Evolutionary conservation across 2,797 vertebrate species (phyloP).

Genomic region (Hoplostethus atlanticus): DNA sequence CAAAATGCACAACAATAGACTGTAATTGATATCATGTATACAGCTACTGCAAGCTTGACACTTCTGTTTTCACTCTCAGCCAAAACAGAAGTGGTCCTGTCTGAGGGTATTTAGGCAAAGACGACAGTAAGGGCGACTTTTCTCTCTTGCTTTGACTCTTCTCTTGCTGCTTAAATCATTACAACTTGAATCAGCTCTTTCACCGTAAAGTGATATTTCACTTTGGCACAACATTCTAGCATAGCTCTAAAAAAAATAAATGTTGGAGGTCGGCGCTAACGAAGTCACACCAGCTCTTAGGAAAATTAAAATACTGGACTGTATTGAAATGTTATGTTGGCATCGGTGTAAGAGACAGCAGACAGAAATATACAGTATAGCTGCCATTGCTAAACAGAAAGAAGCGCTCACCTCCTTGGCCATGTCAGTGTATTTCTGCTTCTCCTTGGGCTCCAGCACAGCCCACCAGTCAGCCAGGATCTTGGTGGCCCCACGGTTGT

Average conservation of each 20-base stretch:
- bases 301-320: neutral
- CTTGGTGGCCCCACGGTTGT: slow-evolving; percentile 98
- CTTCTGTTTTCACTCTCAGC: too few species aligned
- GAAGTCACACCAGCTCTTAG: too few species aligned
- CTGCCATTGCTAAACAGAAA: neutral
- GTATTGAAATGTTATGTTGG: neutral
- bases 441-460: slow-evolving; percentile 96
- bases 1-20: too few species aligned
- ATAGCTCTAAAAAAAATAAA: neutral
- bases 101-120: too few species aligned
- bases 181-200: neutral
- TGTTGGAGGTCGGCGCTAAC: too few species aligned
- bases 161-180: neutral
- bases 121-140: neutral
- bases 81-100: too few species aligned
- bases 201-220: neutral
- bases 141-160: neutral
- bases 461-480: slow-evolving; percentile 99
- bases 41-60: too few species aligned
- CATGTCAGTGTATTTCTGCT: slow-evolving; percentile 99
- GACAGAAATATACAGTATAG: too few species aligned
- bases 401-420: slow-evolving; percentile 92
- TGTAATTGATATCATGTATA: too few species aligned
- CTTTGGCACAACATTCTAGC: neutral
- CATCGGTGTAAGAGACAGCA: neutral